Conservation (phyloP, 2,113 vertebrate species). For the Plectropomus leopardus region DNA sequence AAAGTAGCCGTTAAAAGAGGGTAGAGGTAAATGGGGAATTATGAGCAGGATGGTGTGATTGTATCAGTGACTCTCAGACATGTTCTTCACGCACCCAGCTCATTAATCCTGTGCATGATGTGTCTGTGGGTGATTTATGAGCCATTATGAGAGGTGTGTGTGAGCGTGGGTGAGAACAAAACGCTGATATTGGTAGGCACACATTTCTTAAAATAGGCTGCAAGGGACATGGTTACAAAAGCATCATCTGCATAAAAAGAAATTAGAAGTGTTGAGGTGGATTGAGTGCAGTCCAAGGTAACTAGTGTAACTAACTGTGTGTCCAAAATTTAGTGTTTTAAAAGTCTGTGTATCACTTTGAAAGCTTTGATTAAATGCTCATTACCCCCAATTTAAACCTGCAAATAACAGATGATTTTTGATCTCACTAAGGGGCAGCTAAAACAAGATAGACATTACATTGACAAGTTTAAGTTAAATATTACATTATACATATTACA, state of each 20-base stretch:
- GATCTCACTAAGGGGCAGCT: background rate
- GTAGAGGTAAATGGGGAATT: constrained; percentile 17
- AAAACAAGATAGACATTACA: background rate
- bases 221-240: constrained; percentile 5
- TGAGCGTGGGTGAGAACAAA: constrained; percentile 20
- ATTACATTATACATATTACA: no score
- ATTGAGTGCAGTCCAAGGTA: background rate
- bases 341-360: background rate
- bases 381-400: background rate
- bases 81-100: constrained; percentile 28
- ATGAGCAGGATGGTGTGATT: constrained; percentile 33
- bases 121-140: constrained; percentile 62
- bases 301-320: no score
- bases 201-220: constrained; percentile 5
- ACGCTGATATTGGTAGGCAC: background rate
- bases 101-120: constrained; percentile 52
- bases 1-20: constrained; percentile 24
- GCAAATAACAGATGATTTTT: background rate
- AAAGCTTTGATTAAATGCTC: background rate
- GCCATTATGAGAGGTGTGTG: constrained; percentile 22
- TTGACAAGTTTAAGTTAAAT: background rate
- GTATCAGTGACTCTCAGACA: constrained; percentile 48
- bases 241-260: constrained; percentile 20
- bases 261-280: background rate
- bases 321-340: background rate